phyloP scores from a whole-genome alignment of 1,140 invertebrate species.

The Nasonia vitripennis region DNA sequence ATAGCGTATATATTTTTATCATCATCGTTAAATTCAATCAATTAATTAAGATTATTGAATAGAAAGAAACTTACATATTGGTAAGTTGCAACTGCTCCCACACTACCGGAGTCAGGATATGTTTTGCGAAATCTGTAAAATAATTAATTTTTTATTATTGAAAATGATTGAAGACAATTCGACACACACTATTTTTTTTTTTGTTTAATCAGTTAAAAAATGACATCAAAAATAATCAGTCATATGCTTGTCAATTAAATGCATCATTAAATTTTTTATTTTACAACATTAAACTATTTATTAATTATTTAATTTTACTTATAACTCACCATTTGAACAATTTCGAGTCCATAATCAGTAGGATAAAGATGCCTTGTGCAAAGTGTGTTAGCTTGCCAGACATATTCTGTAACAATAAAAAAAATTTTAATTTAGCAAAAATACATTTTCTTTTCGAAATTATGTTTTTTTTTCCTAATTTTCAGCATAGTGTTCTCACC shows the following conservation, averaged over 20 bases:
- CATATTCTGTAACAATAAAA: not conserved
- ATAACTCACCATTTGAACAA: not conserved
- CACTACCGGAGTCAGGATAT: not conserved
- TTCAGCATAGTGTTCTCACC: constrained; percentile 62
- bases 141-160: not conserved
- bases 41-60: not conserved
- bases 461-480: not conserved
- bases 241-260: constrained; percentile 64
- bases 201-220: constrained; percentile 52
- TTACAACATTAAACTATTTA: not conserved
- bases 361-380: not conserved
- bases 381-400: not conserved
- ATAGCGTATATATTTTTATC: constrained; percentile 46
- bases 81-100: not conserved
- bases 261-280: constrained; percentile 52
- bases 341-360: not conserved
- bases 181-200: not conserved
- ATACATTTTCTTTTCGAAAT: not conserved
- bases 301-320: not conserved
- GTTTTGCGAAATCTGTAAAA: not conserved
- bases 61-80: not conserved
- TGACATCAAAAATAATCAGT: constrained; percentile 64
- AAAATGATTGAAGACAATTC: not conserved
- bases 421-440: not conserved
- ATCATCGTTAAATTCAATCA: constrained; percentile 2